These are phyloP conservation scores for Dendrolimus kikuchii DNA, from an alignment of 1,140 invertebrate genomes.

Conservation along the genomic window DNA sequence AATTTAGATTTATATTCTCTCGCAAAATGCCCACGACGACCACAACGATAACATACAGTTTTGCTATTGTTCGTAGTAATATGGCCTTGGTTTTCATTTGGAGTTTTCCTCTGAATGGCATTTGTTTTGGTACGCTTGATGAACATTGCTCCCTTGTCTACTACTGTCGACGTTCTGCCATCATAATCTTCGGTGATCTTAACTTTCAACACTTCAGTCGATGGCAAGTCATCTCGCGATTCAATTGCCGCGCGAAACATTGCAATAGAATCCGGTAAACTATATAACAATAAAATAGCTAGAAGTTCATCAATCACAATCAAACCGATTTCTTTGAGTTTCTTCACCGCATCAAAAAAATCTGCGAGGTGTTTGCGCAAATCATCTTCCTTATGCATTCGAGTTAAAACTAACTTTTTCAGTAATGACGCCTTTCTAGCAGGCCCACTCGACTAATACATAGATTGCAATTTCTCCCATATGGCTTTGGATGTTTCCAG, in stretches of 20 bases:
- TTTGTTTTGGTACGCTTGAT: constrained; percentile 7
- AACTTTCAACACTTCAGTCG: constrained; percentile 19
- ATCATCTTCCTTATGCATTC: constrained; percentile 23
- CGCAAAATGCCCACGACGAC: constrained; percentile 20
- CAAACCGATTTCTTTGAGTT: constrained; percentile 26
- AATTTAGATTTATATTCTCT: constrained; percentile 19
- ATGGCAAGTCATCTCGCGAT: constrained; percentile 23
- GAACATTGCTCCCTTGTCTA: constrained; percentile 17
- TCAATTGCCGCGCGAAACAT: constrained; percentile 27
- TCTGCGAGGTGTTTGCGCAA: constrained; percentile 23
- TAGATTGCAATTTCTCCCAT: constrained; percentile 28
- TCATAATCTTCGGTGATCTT: constrained; percentile 25
- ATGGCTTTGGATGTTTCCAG: constrained; percentile 21
- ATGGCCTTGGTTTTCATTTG: neutral
- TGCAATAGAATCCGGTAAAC: constrained; percentile 19
- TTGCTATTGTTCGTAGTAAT: neutral
- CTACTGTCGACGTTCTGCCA: constrained; percentile 9
- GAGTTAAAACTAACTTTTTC: constrained; percentile 25
- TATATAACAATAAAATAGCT: constrained; percentile 24
- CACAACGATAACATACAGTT: constrained; percentile 21
- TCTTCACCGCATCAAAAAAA: constrained; percentile 28
- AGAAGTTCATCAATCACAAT: constrained; percentile 26
- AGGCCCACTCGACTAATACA: constrained; percentile 24
- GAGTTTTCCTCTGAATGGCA: constrained; percentile 9
- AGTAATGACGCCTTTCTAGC: constrained; percentile 24